Base-by-base conservation (phyloP, 2,797 vertebrate genomes). In the Galago senegalensis region DNA sequence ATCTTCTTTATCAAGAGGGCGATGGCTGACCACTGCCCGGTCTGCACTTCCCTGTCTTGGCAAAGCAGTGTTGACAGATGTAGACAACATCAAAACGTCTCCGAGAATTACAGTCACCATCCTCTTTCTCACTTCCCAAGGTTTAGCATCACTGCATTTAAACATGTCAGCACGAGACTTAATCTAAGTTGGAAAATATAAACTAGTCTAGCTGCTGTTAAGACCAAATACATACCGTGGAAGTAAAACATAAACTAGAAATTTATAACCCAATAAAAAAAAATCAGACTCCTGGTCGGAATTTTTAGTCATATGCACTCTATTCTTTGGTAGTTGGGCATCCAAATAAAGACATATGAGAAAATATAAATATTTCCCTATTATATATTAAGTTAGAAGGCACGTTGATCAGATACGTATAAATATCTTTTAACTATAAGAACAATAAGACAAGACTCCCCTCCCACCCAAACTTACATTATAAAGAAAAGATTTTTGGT, bases 231-330 rank as follows among this genome's bases (percentile, higher is more conserved):
- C 8, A 40, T 17, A 23, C 61, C n/a, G 7, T 46, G 37, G 49
- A 90, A 91, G 61, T 85, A 89, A 96, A 96, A 63, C 46, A 56
- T n/a, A 34, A 72, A 76, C 37, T 60, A 90, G 53, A 92, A 94
- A 94, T 83, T 75, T 80, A 92, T 43, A 93, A 37, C 34, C 65
- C 61, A 34, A 65, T 40, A 80, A 10, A n/a, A 31, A 77, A 94
- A 96, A 87, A 86, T 58, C 65, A 58, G 31, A 80, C 56, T 79
- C 77, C 67, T 72, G 79, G 14, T 49, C 92, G 49, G 37, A 3
- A 18, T 81, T 94, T 93, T 95, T 46, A 77, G 63, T 72, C 40
- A 49, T 70, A 87, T 40, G 40, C 21, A 61, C 27, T 34, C 89
- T 23, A 86, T 53, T 81, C 91, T 77, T 29, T 87, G n/a, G 17